Percentiles rank a stretch among this genome's conserved stretches.
Evolutionary conservation across 1,140 invertebrate genomes (phyloP).

Genomic region (Macrotrachela quadricornifera): DNA sequence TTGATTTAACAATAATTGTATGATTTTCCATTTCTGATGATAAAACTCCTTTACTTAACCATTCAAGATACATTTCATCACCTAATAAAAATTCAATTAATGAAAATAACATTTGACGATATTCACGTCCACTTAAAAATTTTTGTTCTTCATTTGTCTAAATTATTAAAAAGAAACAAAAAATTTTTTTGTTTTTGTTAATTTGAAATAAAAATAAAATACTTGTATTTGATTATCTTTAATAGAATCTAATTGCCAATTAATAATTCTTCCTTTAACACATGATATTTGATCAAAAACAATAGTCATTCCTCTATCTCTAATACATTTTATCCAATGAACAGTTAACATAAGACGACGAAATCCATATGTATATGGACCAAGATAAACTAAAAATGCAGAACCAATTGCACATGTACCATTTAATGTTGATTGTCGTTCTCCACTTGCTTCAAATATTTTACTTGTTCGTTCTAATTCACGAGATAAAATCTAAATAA

Average conservation of each 20-base stretch:
- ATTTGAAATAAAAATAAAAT: background rate
- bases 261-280: constrained; percentile 14
- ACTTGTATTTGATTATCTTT: background rate
- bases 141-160: too few relatives aligned
- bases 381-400: constrained; percentile 24
- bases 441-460: constrained; percentile 20
- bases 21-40: constrained; percentile 1
- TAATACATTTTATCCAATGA: constrained; percentile 26
- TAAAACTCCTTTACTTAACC: background rate
- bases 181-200: constrained; percentile 1
- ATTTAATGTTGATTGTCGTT: constrained; percentile 16
- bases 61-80: background rate
- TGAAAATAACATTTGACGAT: constrained; percentile 5
- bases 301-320: constrained; percentile 23
- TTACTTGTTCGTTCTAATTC: constrained; percentile 23
- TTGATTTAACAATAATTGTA: background rate
- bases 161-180: background rate
- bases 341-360: constrained; percentile 23
- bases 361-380: constrained; percentile 26
- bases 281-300: constrained; percentile 25
- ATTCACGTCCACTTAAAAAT: background rate
- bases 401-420: constrained; percentile 25
- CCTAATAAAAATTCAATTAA: constrained; percentile 4
- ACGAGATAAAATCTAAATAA: constrained; percentile 20
- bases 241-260: constrained; percentile 1